Conservation (phyloP, 2,113 vertebrate species). For the Verasper variegatus region DNA sequence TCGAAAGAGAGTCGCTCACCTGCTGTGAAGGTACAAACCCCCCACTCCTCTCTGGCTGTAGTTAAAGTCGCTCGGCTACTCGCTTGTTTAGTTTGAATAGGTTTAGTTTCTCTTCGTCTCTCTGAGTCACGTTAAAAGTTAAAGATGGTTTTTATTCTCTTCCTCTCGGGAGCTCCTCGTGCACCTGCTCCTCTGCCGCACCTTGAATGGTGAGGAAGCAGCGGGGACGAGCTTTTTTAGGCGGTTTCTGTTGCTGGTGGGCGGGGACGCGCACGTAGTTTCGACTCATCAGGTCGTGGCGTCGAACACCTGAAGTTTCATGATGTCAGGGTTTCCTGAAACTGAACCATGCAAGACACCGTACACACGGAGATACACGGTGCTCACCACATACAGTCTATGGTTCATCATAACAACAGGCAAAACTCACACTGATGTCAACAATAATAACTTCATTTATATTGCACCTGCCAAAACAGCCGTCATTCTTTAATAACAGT, state of each 20-base stretch:
- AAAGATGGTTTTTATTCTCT: background rate
- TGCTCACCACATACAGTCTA: no score
- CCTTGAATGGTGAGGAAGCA: constrained; percentile 62
- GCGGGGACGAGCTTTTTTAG: constrained; percentile 74
- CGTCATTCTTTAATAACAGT: no score
- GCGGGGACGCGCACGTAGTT: constrained; percentile 76
- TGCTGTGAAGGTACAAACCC: constrained; percentile 15
- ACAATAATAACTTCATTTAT: no score
- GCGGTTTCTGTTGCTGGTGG: constrained; percentile 67
- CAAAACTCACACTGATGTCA: no score
- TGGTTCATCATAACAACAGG: no score
- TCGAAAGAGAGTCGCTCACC: constrained; percentile 43
- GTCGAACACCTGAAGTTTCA: constrained; percentile 63
- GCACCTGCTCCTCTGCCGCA: constrained; percentile 78
- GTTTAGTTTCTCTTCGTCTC: no score
- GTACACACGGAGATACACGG: background rate
- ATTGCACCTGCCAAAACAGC: no score
- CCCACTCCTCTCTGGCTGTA: background rate
- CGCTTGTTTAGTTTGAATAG: no score
- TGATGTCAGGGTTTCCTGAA: constrained; percentile 60
- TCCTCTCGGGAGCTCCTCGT: background rate
- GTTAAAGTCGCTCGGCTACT: background rate
- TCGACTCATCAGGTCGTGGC: constrained; percentile 66
- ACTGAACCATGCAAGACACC: background rate
- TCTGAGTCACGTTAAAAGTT: no score